Percentiles rank a stretch among this genome's conserved stretches.
Evolutionary conservation across 2,797 vertebrate species (phyloP).

Genomic region (Pseudochaenichthys georgianus): DNA sequence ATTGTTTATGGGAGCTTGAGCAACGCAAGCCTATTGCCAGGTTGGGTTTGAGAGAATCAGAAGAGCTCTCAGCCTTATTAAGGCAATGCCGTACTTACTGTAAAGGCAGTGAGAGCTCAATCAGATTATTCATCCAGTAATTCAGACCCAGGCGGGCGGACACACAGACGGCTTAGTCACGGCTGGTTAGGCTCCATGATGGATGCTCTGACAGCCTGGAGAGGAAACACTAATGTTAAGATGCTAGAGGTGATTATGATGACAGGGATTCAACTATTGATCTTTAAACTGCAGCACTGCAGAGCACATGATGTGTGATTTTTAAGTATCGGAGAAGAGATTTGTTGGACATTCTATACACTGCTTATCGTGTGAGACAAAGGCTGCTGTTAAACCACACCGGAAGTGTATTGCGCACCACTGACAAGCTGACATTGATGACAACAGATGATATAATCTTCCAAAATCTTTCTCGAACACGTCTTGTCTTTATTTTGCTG

Average conservation of each 20-base stretch:
- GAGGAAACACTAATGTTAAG: constrained; percentile 28
- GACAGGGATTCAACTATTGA: constrained; percentile 53
- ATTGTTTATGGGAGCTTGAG: constrained; percentile 1
- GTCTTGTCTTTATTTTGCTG: too few relatives aligned
- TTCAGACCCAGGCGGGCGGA: constrained; percentile 49
- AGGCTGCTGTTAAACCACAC: constrained; percentile 4
- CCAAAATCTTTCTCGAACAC: neutral
- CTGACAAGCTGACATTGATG: constrained; percentile 2
- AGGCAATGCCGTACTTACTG: constrained; percentile 49
- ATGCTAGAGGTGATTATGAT: constrained; percentile 45
- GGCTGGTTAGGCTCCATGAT: constrained; percentile 61
- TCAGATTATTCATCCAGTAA: constrained; percentile 63
- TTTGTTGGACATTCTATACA: constrained; percentile 18
- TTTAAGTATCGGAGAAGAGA: constrained; percentile 31
- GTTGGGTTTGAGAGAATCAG: constrained; percentile 44
- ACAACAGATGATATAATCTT: neutral
- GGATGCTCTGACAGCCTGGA: constrained; percentile 57
- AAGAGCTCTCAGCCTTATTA: constrained; percentile 65
- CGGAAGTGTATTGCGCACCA: neutral
- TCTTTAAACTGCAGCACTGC: constrained; percentile 36
- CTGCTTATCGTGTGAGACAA: neutral
- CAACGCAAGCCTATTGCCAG: constrained; percentile 49
- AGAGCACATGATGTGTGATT: constrained; percentile 42
- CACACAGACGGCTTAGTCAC: constrained; percentile 63
- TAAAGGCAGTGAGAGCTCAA: constrained; percentile 54